Conservation (phyloP, 2,797 vertebrate genomes). For the Anguilla pacifica region DNA sequence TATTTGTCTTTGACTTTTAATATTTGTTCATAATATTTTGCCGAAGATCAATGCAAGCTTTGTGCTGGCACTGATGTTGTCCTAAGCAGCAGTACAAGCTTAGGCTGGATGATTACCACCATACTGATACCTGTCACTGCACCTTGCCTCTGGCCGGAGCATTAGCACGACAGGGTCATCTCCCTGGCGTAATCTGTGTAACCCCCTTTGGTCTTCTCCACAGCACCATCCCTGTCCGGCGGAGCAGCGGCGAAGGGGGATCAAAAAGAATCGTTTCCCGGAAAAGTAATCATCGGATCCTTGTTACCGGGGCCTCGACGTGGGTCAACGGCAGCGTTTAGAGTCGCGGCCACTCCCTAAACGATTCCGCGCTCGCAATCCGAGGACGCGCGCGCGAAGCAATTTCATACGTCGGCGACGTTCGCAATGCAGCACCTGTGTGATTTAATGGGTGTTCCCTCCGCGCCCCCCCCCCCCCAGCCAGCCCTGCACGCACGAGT, state of each 20-base stretch:
- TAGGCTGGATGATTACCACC: too few species aligned
- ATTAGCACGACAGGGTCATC: too few species aligned
- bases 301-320: conserved; percentile 66
- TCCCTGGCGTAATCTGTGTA: background rate
- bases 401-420: conserved; percentile 77
- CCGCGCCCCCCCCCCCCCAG: conserved; percentile 3
- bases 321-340: conserved; percentile 73
- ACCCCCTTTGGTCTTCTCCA: conserved; percentile 46
- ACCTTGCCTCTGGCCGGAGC: too few species aligned
- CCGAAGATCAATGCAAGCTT: too few species aligned
- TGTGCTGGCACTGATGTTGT: too few species aligned
- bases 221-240: conserved; percentile 45
- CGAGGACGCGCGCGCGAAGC: conserved; percentile 72
- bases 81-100: too few species aligned
- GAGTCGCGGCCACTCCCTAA: conserved; percentile 71
- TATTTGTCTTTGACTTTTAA: too few species aligned
- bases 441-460: conserved; percentile 58
- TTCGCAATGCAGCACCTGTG: conserved; percentile 63
- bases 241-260: conserved; percentile 52
- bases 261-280: conserved; percentile 60
- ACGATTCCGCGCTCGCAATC: conserved; percentile 70
- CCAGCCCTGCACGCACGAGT: conserved; percentile 27
- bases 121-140: too few species aligned
- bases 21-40: too few species aligned
- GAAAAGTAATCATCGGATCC: conserved; percentile 71